Conservation (phyloP, 2,113 vertebrate species). For the Plotosus lineatus region DNA sequence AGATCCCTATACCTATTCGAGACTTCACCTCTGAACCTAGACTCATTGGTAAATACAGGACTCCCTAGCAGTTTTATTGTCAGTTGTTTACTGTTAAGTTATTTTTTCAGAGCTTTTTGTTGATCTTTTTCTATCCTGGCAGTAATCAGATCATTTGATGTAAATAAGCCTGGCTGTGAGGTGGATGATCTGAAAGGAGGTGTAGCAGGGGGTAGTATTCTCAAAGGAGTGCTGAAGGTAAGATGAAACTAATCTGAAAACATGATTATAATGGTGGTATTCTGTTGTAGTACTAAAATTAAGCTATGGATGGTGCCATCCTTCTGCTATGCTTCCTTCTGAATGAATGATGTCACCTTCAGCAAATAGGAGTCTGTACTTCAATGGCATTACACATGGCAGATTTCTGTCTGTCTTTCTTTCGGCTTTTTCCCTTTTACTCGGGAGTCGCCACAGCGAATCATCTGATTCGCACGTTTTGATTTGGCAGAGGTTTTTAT, state of each 20-base stretch:
- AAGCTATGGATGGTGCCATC: too few relatives aligned
- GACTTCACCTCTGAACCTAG: conserved; percentile 97
- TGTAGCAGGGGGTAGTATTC: conserved; percentile 96
- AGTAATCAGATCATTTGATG: conserved; percentile 98
- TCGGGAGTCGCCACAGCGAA: too few relatives aligned
- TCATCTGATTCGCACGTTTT: too few relatives aligned
- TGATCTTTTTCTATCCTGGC: conserved; percentile 34
- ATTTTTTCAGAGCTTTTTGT: not conserved
- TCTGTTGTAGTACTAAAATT: too few relatives aligned
- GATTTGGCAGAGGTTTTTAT: too few relatives aligned
- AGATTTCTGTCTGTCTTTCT: too few relatives aligned
- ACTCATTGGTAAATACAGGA: conserved; percentile 83
- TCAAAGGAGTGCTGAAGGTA: conserved; percentile 98
- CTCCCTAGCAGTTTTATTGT: not conserved
- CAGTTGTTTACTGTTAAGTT: not conserved
- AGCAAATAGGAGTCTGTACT: too few relatives aligned
- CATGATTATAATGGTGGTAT: too few relatives aligned
- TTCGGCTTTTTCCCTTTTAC: too few relatives aligned
- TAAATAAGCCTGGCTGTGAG: conserved; percentile 98
- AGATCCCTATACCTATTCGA: conserved; percentile 92
- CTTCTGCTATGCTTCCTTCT: too few relatives aligned
- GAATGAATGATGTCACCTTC: too few relatives aligned
- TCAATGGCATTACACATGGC: too few relatives aligned
- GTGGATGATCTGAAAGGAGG: conserved; percentile 98
- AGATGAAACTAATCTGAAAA: conserved; percentile 22